Conservation (phyloP, 2,113 vertebrate species). For the Notothenia rossii region DNA sequence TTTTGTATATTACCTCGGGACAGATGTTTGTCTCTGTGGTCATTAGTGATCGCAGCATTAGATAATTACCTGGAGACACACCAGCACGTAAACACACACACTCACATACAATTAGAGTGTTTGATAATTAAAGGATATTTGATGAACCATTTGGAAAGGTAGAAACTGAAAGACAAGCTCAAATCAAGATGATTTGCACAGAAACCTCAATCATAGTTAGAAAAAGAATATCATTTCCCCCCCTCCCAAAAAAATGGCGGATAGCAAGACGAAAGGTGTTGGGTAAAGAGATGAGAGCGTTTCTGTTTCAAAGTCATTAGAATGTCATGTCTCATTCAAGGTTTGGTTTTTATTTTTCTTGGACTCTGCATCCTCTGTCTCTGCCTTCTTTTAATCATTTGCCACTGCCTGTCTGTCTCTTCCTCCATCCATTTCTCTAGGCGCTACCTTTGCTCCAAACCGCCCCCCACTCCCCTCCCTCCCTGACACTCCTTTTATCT, state of each 20-base stretch:
- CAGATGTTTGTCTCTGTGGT: constrained; percentile 82
- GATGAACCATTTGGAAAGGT: constrained; percentile 79
- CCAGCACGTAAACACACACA: constrained; percentile 69
- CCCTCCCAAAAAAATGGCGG: background rate
- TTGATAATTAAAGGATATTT: constrained; percentile 75
- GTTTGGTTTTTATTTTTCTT: constrained; percentile 29
- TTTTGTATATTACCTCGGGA: constrained; percentile 71
- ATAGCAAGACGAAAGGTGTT: constrained; percentile 8
- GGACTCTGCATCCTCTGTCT: background rate
- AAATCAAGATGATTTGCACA: constrained; percentile 30
- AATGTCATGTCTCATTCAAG: constrained; percentile 40
- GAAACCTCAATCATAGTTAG: constrained; percentile 24
- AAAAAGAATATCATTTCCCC: constrained; percentile 1
- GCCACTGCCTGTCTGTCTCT: constrained; percentile 17
- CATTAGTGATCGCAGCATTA: constrained; percentile 79
- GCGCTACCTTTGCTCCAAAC: constrained; percentile 39
- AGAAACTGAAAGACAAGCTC: constrained; percentile 32
- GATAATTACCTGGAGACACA: constrained; percentile 80
- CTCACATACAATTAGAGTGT: constrained; percentile 72
- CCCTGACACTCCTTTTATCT: constrained; percentile 41
- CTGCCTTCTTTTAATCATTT: constrained; percentile 15
- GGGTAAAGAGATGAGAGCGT: constrained; percentile 29
- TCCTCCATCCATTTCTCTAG: constrained; percentile 34
- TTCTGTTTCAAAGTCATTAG: constrained; percentile 40
- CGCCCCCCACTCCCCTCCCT: background rate